Percentiles rank a stretch among this genome's conserved stretches.
phyloP scores from a whole-genome alignment of 2,113 vertebrate genomes.

The Muntiacus reevesi region DNA sequence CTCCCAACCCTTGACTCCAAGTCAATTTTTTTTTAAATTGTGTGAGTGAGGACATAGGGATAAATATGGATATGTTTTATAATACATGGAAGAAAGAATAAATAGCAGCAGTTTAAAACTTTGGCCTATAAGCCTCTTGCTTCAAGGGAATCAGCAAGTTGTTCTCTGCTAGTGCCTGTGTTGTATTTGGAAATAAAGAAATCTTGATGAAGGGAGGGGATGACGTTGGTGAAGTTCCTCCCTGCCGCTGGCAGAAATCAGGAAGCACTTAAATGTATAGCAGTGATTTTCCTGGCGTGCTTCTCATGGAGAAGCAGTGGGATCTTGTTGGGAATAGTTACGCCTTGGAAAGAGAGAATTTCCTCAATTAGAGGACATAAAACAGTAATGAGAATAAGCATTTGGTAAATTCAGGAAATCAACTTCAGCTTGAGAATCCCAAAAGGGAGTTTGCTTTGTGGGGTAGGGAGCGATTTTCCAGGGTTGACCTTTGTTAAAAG shows the following conservation, averaged over 20 bases:
- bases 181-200: background rate
- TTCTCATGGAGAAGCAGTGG: background rate
- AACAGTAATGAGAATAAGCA: background rate
- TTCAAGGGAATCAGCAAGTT: background rate
- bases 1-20: no score
- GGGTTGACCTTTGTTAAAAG: constrained; percentile 43
- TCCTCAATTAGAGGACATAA: constrained; percentile 18
- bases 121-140: background rate
- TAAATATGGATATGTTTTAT: background rate
- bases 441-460: constrained; percentile 11
- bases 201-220: background rate
- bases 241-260: background rate
- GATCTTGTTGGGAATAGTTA: constrained; percentile 1
- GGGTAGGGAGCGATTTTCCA: constrained; percentile 39
- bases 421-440: constrained; percentile 32
- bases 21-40: background rate
- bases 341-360: constrained; percentile 1
- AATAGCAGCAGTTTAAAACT: background rate
- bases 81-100: background rate
- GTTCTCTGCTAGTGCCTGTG: background rate
- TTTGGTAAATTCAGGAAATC: constrained; percentile 54
- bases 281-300: background rate
- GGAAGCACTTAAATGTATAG: background rate
- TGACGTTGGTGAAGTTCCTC: background rate
- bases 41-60: background rate